These are phyloP conservation scores for Tenualosa ilisha DNA, from an alignment of 2,797 vertebrate species.

Conservation along the genomic window DNA sequence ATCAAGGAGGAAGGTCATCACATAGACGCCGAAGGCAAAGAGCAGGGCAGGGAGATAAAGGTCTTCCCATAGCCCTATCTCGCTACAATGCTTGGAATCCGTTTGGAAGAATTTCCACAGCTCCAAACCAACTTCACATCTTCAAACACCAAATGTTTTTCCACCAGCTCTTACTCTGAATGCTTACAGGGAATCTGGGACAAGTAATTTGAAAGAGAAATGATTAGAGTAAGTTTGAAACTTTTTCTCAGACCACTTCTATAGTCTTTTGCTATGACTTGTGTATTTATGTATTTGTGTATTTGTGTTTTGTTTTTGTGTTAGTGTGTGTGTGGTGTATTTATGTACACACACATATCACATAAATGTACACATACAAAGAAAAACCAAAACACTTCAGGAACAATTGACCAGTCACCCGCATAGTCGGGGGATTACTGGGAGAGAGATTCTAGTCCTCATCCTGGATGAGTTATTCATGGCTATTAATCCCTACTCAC, in stretches of 20 bases:
- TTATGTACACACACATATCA: neutral
- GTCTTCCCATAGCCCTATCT: slow-evolving; percentile 33
- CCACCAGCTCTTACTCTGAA: neutral
- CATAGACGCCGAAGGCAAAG: slow-evolving; percentile 37
- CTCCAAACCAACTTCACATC: neutral
- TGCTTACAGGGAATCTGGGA: neutral
- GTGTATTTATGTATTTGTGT: neutral
- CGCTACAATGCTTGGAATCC: slow-evolving; percentile 42
- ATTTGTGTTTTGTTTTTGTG: neutral
- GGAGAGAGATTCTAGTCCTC: slow-evolving; percentile 12
- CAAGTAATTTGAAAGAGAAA: neutral
- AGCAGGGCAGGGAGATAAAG: slow-evolving; percentile 37
- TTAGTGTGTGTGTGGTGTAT: neutral
- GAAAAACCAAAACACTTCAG: neutral
- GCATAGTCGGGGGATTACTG: slow-evolving; percentile 25
- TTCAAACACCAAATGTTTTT: neutral
- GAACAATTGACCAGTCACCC: slow-evolving; percentile 18
- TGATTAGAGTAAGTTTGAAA: neutral
- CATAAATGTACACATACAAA: neutral
- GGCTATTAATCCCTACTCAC: slow-evolving; percentile 28
- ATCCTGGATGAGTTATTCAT: slow-evolving; percentile 20
- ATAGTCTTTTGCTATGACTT: neutral
- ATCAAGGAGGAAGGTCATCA: slow-evolving; percentile 43
- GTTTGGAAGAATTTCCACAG: slow-evolving; percentile 21
- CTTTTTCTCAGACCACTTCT: neutral